Percentiles rank a stretch among this genome's conserved stretches.
Evolutionary conservation across 2,797 vertebrate genomes (phyloP).

Genomic region (Caiman crocodilus): DNA sequence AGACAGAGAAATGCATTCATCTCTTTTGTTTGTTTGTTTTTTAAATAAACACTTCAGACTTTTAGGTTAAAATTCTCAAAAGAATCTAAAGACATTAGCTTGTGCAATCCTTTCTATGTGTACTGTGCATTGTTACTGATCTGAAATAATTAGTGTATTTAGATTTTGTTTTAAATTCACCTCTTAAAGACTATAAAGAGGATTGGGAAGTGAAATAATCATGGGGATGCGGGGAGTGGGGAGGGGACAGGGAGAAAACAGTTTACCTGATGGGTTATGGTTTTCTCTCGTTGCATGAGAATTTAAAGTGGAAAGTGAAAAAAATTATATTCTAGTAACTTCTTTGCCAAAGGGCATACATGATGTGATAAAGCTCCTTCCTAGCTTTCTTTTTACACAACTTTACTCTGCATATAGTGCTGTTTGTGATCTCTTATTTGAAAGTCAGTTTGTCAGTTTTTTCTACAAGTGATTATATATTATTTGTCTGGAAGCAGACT

Average conservation of each 20-base stretch:
- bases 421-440: not conserved
- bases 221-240: too few species aligned
- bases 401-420: not conserved
- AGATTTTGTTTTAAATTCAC: not conserved
- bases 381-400: slow-evolving; percentile 11
- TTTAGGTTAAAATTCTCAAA: not conserved
- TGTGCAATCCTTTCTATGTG: not conserved
- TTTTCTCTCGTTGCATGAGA: not conserved
- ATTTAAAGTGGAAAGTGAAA: slow-evolving; percentile 3
- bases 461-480: slow-evolving; percentile 5
- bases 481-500: slow-evolving; percentile 23
- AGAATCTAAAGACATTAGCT: not conserved
- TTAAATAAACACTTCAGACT: not conserved
- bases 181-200: not conserved
- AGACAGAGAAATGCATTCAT: not conserved
- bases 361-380: not conserved
- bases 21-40: not conserved
- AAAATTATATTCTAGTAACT: not conserved
- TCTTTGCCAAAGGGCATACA: not conserved
- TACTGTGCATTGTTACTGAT: not conserved
- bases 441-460: not conserved
- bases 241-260: not conserved
- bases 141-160: not conserved
- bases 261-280: not conserved
- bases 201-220: not conserved